Evolutionary conservation across 2,888 invertebrate genomes (phyloP), one percentile per base, ranked within the genome.

Genomic region (Actias luna): DNA sequence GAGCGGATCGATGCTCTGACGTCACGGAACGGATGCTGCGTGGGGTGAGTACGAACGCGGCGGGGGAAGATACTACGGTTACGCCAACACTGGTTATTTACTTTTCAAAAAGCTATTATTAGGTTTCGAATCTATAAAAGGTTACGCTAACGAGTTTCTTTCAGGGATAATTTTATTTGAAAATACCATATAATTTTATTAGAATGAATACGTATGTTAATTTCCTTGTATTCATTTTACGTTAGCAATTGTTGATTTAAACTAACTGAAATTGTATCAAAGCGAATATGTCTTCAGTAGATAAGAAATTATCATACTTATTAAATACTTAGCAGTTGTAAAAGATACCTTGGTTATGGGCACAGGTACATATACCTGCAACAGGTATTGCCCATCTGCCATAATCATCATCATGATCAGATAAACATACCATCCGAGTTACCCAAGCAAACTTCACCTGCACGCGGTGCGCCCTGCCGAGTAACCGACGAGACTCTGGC

Each of bases 1-100:
- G 70, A 66, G 60, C 65, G 85, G 91, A 91, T 92, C 92, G 91
- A 91, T 90, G 79, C 78, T 77, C 68, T 91, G 89, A 91, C 91
- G 91, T 91, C 90, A 90, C 81, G 64, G 73, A 72, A 68, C 71
- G 82, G 84, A 83, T 84, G 85, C 85, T 85, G 86, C 74, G 75
- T 72, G 77, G 74, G 58, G 69, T 67, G 69, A 71, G 71, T 67
- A 69, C 68, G 72, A 69, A 68, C n/a, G 70, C 61, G 70, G 62
- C 68, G 67, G 67, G 67, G 72, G 69, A 65, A 25, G 29, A 55
- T 72, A 74, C 70, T 73, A 75, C 74, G 74, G 74, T 75, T 78
- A 76, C 79, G 74, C 71, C 73, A 75, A 76, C 75, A 73, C 74
- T 72, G 79, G 75, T 80, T 80, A 80, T 81, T 81, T 78, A 75